Percentiles rank a stretch among this genome's conserved stretches.
These are phyloP conservation scores for Nephrocerus scutellatus DNA, from an alignment of 2,888 invertebrate species.

Conservation along the genomic window DNA sequence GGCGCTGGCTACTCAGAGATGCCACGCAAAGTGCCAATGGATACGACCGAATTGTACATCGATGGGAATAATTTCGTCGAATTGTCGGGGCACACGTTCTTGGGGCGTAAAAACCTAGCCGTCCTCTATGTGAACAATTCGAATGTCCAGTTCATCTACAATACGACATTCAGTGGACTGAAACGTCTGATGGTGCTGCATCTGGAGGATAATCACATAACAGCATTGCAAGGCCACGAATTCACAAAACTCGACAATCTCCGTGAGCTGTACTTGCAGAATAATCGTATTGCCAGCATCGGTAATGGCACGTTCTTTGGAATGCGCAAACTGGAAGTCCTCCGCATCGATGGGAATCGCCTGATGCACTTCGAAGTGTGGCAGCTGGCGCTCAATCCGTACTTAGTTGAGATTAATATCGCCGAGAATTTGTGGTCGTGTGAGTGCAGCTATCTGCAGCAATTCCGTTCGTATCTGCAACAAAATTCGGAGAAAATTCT, in stretches of 20 bases:
- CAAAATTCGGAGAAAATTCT: conserved; percentile 72
- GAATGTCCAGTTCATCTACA: conserved; percentile 74
- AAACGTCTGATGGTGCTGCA: conserved; percentile 72
- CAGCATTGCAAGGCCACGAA: conserved; percentile 73
- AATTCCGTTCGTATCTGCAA: conserved; percentile 72
- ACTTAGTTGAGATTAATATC: conserved; percentile 78
- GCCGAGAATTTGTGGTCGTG: conserved; percentile 86
- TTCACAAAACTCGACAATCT: conserved; percentile 74
- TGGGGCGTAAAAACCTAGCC: conserved; percentile 83
- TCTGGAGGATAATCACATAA: conserved; percentile 79
- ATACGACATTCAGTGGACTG: conserved; percentile 85
- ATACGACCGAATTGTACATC: conserved; percentile 88
- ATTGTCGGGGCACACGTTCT: conserved; percentile 80
- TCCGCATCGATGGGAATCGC: conserved; percentile 77
- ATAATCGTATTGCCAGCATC: conserved; percentile 74
- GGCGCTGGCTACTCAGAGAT: conserved; percentile 71
- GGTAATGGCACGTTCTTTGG: conserved; percentile 78
- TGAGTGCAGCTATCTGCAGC: conserved; percentile 76
- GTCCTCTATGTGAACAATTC: conserved; percentile 84
- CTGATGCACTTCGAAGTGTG: conserved; percentile 77
- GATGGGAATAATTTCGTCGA: conserved; percentile 87
- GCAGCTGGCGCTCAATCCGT: conserved; percentile 76
- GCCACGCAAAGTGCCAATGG: conserved; percentile 87
- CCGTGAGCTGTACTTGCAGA: conserved; percentile 78
- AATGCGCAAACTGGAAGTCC: conserved; percentile 73